phyloP scores from a whole-genome alignment of 2,888 invertebrate species.

The Luperina testacea region DNA sequence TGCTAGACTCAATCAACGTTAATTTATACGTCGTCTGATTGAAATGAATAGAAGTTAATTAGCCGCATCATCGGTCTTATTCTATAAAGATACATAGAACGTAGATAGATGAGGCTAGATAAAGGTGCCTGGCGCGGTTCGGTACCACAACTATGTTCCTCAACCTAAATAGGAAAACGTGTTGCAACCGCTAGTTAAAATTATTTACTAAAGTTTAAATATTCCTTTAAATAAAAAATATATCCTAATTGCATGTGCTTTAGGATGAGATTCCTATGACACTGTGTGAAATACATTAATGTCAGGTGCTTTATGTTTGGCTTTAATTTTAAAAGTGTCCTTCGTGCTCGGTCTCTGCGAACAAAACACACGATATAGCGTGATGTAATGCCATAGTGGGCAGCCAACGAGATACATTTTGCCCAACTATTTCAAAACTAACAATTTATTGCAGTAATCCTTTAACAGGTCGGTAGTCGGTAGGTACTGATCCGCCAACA shows the following conservation, averaged over 20 bases:
- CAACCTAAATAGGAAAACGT: slow-evolving; percentile 60
- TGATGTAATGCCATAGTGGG: slow-evolving; percentile 67
- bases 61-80: slow-evolving; percentile 47
- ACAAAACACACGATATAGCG: slow-evolving; percentile 65
- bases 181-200: slow-evolving; percentile 47
- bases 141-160: slow-evolving; percentile 62
- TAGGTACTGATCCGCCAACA: slow-evolving; percentile 19
- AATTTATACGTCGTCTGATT: slow-evolving; percentile 54
- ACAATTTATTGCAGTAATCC: slow-evolving; percentile 36
- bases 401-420: slow-evolving; percentile 43
- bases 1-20: slow-evolving; percentile 43
- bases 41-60: slow-evolving; percentile 54
- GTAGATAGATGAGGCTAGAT: slow-evolving; percentile 47
- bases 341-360: slow-evolving; percentile 57
- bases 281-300: slow-evolving; percentile 30
- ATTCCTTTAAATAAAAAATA: slow-evolving; percentile 24
- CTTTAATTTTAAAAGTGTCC: slow-evolving; percentile 64
- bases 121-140: slow-evolving; percentile 68
- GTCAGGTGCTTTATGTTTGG: slow-evolving; percentile 43
- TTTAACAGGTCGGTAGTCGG: slow-evolving; percentile 18
- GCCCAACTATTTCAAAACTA: slow-evolving; percentile 46
- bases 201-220: slow-evolving; percentile 38
- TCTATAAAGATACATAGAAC: slow-evolving; percentile 23
- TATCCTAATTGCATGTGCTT: slow-evolving; percentile 4
- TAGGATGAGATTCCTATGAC: slow-evolving; percentile 39